Percentiles rank a stretch among this genome's conserved stretches.
These are phyloP conservation scores for Diuraphis noxia DNA, from an alignment of 1,140 invertebrate genomes.

Conservation along the genomic window DNA sequence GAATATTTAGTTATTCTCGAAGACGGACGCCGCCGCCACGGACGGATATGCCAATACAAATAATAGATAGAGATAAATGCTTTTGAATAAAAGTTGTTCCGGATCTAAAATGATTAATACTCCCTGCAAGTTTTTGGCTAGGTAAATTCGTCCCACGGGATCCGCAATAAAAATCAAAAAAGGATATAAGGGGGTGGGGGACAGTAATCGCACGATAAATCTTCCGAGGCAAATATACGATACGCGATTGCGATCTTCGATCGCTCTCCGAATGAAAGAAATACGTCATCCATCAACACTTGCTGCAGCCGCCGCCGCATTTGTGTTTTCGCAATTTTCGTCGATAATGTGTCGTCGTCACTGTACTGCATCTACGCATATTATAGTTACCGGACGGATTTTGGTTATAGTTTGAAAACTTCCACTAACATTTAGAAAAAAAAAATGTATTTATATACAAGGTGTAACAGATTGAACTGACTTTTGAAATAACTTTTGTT, in stretches of 20 bases:
- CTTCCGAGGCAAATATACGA: background rate
- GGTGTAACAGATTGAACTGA: too few species aligned
- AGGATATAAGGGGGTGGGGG: background rate
- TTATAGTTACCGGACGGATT: background rate
- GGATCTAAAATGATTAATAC: conserved; percentile 16
- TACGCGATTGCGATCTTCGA: conserved; percentile 22
- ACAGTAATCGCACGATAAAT: conserved; percentile 20
- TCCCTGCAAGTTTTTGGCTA: background rate
- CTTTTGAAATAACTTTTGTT: too few species aligned
- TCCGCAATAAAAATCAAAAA: conserved; percentile 16
- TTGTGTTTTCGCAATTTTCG: background rate
- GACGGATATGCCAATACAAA: background rate
- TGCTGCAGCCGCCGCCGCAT: too few species aligned
- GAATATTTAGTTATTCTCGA: background rate
- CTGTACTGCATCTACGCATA: background rate
- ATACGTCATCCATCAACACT: conserved; percentile 30
- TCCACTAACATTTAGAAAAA: conserved; percentile 21
- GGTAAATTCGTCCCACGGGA: conserved; percentile 21
- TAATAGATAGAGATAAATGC: background rate
- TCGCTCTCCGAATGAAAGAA: conserved; percentile 27
- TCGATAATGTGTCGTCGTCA: background rate
- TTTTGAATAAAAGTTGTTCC: background rate
- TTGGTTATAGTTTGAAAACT: background rate
- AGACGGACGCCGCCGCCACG: too few species aligned
- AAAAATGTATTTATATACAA: too few species aligned